These are phyloP conservation scores for Pipistrellus pipistrellus DNA, from an alignment of 2,797 vertebrate genomes.

Conservation along the genomic window DNA sequence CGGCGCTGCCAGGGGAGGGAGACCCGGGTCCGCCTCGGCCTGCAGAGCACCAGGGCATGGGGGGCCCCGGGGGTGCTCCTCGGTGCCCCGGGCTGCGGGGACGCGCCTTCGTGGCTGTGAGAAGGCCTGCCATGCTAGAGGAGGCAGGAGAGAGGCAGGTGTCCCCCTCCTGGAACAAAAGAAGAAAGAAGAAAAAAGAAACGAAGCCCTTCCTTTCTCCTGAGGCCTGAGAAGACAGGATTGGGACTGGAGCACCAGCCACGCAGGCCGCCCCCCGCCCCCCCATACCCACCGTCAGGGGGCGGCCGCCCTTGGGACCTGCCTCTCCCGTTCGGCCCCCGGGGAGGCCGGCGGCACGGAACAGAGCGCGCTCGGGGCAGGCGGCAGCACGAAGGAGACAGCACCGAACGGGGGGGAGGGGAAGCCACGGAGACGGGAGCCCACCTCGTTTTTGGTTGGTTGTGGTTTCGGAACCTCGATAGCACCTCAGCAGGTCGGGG, in stretches of 20 bases:
- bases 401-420: slow-evolving; percentile 60
- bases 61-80: background rate
- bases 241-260: background rate
- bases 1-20: background rate
- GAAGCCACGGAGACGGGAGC: slow-evolving; percentile 77
- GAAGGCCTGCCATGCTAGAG: background rate
- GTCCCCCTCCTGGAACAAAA: slow-evolving; percentile 8
- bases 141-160: background rate
- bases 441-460: slow-evolving; percentile 85
- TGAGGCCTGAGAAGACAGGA: slow-evolving; percentile 56
- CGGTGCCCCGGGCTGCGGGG: slow-evolving; percentile 57
- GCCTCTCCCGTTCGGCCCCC: slow-evolving; percentile 64
- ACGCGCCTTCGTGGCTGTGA: background rate
- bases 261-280: background rate
- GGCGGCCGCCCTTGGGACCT: background rate
- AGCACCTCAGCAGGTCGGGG: slow-evolving; percentile 90
- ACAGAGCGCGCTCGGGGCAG: slow-evolving; percentile 70
- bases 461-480: slow-evolving; percentile 86
- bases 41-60: background rate
- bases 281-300: background rate
- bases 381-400: slow-evolving; percentile 72
- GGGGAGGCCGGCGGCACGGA: slow-evolving; percentile 26
- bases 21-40: background rate
- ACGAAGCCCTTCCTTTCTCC: slow-evolving; percentile 1
- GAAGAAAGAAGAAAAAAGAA: too few relatives aligned